Evolutionary conservation across 2,113 vertebrate genomes (phyloP), one percentile per base, ranked within the genome.

Genomic region (Rostratula benghalensis): DNA sequence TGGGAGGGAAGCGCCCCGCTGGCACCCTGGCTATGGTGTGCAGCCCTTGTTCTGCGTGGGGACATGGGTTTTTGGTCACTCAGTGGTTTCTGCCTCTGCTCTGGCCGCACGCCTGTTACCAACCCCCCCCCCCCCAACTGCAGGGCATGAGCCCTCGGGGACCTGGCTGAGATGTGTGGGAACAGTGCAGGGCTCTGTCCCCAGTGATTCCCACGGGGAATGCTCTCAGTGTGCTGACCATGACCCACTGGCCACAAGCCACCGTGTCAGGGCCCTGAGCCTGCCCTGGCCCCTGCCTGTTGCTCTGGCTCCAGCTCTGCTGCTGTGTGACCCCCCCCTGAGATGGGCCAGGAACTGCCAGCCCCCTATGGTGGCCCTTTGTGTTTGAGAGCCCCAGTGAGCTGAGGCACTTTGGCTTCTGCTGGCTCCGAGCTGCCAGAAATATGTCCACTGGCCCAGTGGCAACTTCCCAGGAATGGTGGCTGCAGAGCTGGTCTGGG

Each of bases 91-190:
- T 35, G 45, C 1, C 59, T 20, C 50, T 31, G 91, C 74, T 51
- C 70, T 17, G 2, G 46, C 35, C 54, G 11, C 3, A 0, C 0
- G 25, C 10, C 48, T 18, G 4, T 64, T 15, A 7, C 51, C 0
- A 1, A 53, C 28, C 21, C 46, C 23, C 23, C 23, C 50, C 53
- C 23, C 53, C 8, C 10, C 3, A 1, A 1, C 2, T 20, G n/a
- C 61, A 5, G n/a, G 23, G n/a, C 37, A 8, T 9, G 2, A 37
- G 43, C 24, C 4, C 5, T 5, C 69, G 23, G 25, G 51, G 48
- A 3, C 63, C 17, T 0, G 0, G 15, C 45, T 0, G 7, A 5
- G 24, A 5, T 2, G 8, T 14, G 50, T 1, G 0, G 45, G 76
- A 31, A 2, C 68, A 2, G 30, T 1, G 11, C n/a, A 3, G 39